These are phyloP conservation scores for Hypotaenidia philippensis DNA, from an alignment of 2,797 vertebrate species.

Conservation along the genomic window DNA sequence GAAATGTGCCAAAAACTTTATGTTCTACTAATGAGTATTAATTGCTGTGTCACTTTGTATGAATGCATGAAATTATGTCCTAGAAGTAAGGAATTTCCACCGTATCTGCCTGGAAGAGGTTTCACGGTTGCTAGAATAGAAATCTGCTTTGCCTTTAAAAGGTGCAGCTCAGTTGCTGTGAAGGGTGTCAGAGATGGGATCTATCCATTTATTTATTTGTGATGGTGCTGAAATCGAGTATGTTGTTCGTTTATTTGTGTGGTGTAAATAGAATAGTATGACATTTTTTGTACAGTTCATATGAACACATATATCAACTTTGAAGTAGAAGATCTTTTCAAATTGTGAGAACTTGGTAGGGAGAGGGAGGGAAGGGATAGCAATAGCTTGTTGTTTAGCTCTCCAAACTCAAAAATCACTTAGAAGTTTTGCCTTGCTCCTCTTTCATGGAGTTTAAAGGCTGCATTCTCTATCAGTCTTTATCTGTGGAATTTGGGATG, in stretches of 20 bases:
- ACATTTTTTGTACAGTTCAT: neutral
- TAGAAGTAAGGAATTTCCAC: neutral
- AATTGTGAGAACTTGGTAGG: neutral
- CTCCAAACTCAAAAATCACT: neutral
- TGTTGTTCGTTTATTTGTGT: neutral
- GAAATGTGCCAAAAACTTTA: neutral
- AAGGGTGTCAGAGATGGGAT: neutral
- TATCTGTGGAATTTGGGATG: neutral
- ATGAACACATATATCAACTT: neutral
- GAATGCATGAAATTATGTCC: neutral
- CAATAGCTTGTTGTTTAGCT: neutral
- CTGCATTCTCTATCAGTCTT: neutral
- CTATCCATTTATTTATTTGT: neutral
- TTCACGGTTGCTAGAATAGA: neutral
- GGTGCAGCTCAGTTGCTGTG: neutral
- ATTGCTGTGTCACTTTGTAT: neutral
- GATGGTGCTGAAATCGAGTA: neutral
- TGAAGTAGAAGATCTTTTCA: neutral
- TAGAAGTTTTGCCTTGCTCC: neutral
- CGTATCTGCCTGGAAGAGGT: neutral
- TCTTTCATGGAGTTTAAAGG: neutral
- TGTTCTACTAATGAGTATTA: neutral
- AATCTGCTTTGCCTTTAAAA: neutral
- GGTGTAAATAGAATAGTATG: neutral
- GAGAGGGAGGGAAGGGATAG: neutral